Conservation (phyloP, 2,888 invertebrate species). For the Lasioglossum leucozonium region DNA sequence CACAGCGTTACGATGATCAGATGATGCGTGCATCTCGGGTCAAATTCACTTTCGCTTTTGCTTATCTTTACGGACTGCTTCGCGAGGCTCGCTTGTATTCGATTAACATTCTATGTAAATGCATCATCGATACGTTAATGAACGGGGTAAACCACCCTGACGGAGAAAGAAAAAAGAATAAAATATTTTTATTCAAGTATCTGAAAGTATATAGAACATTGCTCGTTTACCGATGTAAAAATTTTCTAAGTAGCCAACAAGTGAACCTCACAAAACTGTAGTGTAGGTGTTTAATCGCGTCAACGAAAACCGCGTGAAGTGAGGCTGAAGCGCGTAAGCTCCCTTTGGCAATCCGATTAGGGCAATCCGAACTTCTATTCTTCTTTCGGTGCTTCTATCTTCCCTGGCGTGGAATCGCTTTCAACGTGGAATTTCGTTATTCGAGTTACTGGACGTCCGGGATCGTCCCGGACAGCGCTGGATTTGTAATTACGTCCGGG, state of each 20-base stretch:
- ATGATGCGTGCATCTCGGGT: slow-evolving; percentile 52
- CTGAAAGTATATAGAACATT: no score
- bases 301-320: slow-evolving; percentile 25
- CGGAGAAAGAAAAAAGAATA: no score
- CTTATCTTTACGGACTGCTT: slow-evolving; percentile 8
- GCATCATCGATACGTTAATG: neutral
- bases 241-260: neutral
- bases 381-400: neutral
- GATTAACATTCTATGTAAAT: neutral
- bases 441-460: neutral
- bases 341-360: slow-evolving; percentile 15
- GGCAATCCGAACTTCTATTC: neutral
- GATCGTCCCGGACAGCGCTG: neutral
- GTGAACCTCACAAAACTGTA: neutral
- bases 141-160: neutral
- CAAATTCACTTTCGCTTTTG: slow-evolving; percentile 40
- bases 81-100: slow-evolving; percentile 16
- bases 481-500: neutral
- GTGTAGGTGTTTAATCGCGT: slow-evolving; percentile 21
- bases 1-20: slow-evolving; percentile 55
- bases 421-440: neutral
- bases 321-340: slow-evolving; percentile 55
- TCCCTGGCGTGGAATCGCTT: neutral
- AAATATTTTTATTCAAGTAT: no score
- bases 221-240: no score